Evolutionary conservation across 2,888 invertebrate genomes (phyloP).

Genomic region (Sarcophaga variegata): DNA sequence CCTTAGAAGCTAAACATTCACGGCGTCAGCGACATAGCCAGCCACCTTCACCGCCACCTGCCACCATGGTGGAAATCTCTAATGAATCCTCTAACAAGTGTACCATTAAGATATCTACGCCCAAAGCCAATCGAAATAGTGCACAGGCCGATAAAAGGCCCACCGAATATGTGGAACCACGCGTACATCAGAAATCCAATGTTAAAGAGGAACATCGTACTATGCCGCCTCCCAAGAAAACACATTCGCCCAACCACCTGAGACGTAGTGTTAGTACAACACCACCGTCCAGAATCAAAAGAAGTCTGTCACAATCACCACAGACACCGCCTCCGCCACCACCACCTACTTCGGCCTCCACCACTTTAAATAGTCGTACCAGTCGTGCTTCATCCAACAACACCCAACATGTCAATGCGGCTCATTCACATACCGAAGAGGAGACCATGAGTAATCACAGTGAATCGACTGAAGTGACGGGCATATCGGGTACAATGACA

Average conservation of each 20-base stretch:
- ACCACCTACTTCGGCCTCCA: conserved; percentile 69
- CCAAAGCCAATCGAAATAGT: conserved; percentile 60
- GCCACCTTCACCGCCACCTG: conserved; percentile 83
- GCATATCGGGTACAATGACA: conserved; percentile 78
- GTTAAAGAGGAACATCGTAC: conserved; percentile 14
- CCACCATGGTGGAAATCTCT: conserved; percentile 75
- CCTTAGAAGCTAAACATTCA: conserved; percentile 88
- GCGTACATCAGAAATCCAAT: conserved; percentile 46
- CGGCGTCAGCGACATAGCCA: conserved; percentile 85
- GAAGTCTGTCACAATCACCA: conserved; percentile 47
- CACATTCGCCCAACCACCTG: conserved; percentile 33
- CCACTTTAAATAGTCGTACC: conserved; percentile 69
- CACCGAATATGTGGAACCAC: conserved; percentile 67
- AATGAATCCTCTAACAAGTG: conserved; percentile 74
- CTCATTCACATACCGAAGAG: conserved; percentile 73
- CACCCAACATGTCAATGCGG: conserved; percentile 43
- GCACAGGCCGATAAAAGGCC: conserved; percentile 50
- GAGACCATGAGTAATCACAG: conserved; percentile 80
- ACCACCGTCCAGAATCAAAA: conserved; percentile 35
- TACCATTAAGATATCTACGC: conserved; percentile 76
- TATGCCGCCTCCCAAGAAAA: not conserved
- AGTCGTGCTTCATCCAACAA: conserved; percentile 63
- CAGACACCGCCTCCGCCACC: conserved; percentile 70
- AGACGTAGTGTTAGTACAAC: conserved; percentile 34
- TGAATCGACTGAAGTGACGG: conserved; percentile 81